Percentiles rank a stretch among this genome's conserved stretches.
Evolutionary conservation across 1,140 invertebrate genomes (phyloP).

Genomic region (Drosophila fuyamai): DNA sequence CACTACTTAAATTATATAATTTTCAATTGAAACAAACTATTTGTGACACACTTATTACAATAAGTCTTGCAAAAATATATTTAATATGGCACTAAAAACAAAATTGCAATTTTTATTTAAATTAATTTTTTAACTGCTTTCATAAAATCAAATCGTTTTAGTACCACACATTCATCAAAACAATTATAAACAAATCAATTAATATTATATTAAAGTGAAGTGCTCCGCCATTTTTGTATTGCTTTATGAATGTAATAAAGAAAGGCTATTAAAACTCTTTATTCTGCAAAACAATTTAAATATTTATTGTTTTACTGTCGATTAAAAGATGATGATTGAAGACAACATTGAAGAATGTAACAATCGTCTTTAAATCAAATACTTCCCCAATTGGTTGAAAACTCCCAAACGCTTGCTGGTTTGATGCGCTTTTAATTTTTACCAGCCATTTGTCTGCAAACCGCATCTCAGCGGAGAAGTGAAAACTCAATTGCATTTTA

Average conservation of each 20-base stretch:
- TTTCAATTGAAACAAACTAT: neutral
- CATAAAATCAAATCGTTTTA: no score
- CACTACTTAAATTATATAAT: no score
- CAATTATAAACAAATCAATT: no score
- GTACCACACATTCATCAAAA: no score
- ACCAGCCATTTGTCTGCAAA: constrained; percentile 46
- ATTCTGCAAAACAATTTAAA: neutral
- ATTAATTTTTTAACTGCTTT: no score
- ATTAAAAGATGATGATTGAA: neutral
- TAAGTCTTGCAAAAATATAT: neutral
- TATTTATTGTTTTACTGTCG: neutral
- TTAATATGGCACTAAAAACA: neutral
- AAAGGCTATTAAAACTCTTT: neutral
- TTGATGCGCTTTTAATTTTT: constrained; percentile 58
- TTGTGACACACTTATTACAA: neutral
- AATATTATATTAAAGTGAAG: no score
- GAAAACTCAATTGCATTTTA: constrained; percentile 81
- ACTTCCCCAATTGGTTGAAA: constrained; percentile 22
- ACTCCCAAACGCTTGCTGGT: constrained; percentile 20
- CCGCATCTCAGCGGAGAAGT: constrained; percentile 59
- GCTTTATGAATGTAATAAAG: no score
- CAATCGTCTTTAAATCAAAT: constrained; percentile 5
- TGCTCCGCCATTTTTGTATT: no score
- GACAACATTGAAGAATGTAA: neutral
- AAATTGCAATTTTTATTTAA: no score